These are phyloP conservation scores for Calameuta filiformis DNA, from an alignment of 2,888 invertebrate species.

Conservation along the genomic window DNA sequence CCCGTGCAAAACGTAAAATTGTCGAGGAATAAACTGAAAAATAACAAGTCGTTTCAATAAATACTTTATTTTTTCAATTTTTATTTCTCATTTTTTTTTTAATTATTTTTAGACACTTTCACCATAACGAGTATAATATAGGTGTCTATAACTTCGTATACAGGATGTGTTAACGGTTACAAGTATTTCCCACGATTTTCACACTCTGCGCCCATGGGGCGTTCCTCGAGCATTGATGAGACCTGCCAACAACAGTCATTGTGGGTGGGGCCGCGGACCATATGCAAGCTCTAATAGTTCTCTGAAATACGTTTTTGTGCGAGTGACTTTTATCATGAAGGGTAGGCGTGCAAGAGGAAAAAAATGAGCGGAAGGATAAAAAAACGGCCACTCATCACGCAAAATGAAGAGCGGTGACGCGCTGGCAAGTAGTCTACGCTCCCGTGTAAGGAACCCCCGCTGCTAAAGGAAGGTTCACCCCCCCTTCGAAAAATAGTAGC, in stretches of 20 bases:
- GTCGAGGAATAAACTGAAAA: too few relatives aligned
- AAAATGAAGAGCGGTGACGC: conserved; percentile 20
- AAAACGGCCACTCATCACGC: conserved; percentile 18
- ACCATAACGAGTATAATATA: too few relatives aligned
- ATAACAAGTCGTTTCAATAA: too few relatives aligned
- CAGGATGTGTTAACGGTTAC: too few relatives aligned
- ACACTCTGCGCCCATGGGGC: not conserved
- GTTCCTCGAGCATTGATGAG: not conserved
- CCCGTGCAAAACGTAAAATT: too few relatives aligned
- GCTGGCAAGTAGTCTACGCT: conserved; percentile 11
- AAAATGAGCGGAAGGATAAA: not conserved
- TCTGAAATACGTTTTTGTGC: conserved; percentile 2
- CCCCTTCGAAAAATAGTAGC: not conserved
- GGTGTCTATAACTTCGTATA: too few relatives aligned
- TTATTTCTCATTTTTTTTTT: too few relatives aligned
- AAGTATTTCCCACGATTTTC: not conserved
- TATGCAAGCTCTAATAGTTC: conserved; percentile 11
- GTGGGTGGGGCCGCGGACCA: conserved; percentile 2
- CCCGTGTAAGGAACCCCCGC: not conserved
- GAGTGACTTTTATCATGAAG: conserved; percentile 6
- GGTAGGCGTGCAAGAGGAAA: not conserved
- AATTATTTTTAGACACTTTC: too few relatives aligned
- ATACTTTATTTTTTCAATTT: too few relatives aligned
- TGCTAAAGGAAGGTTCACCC: not conserved
- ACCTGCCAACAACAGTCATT: conserved; percentile 5